Percentiles rank a stretch among this genome's conserved stretches.
Conservation (phyloP, 1,140 invertebrate species). For the Zaprionus capensis region DNA sequence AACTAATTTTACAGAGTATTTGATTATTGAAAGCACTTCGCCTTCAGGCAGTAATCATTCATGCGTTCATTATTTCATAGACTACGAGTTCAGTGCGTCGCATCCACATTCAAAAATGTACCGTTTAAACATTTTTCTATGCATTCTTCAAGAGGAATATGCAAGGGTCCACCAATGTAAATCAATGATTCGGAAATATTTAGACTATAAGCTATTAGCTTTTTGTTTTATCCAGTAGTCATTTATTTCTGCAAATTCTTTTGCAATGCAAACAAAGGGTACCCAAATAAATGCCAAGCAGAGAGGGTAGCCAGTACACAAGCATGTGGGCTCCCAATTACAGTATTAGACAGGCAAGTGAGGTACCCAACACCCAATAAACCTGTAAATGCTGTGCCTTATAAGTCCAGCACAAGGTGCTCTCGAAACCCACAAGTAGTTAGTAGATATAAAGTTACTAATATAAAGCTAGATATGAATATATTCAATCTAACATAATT, state of each 20-base stretch:
- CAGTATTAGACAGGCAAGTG: no score
- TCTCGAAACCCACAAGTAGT: not conserved
- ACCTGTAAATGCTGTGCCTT: no score
- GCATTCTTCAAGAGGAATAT: conserved; percentile 53
- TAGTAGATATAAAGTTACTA: not conserved
- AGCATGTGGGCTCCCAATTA: not conserved
- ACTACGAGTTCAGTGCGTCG: conserved; percentile 57
- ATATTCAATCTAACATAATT: not conserved
- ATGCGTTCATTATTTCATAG: conserved; percentile 83
- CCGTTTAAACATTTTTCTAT: conserved; percentile 46
- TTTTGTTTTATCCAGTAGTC: conserved; percentile 20
- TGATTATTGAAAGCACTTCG: conserved; percentile 51
- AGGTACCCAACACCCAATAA: no score
- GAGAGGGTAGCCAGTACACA: not conserved
- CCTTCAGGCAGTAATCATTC: conserved; percentile 65
- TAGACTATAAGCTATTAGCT: conserved; percentile 54
- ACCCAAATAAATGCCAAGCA: not conserved
- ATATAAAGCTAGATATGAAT: no score
- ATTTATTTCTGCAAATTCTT: conserved; percentile 19
- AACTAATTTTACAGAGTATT: conserved; percentile 25
- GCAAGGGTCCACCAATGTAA: conserved; percentile 50
- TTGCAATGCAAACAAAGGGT: not conserved
- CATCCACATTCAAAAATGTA: conserved; percentile 15
- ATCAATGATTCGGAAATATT: conserved; percentile 84
- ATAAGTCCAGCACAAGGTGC: no score